Conservation (phyloP, 2,797 vertebrate species). For the Enteromius fasciolatus region DNA sequence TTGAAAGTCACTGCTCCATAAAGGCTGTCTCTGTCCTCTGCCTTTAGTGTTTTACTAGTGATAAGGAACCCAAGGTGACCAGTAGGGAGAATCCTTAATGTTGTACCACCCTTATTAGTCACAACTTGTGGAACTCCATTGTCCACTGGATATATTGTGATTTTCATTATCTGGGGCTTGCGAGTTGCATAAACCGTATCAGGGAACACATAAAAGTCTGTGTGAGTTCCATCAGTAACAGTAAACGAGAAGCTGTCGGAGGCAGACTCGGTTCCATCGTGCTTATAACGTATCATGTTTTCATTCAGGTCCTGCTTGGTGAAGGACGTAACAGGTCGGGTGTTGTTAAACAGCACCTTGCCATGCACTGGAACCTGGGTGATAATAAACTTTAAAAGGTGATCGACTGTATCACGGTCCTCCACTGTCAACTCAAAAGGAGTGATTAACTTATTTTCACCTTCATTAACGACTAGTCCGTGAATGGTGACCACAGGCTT, state of each 20-base stretch:
- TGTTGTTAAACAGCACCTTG: constrained; percentile 88
- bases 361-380: constrained; percentile 91
- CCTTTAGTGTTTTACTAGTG: constrained; percentile 91
- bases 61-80: constrained; percentile 89
- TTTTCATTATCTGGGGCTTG: constrained; percentile 90
- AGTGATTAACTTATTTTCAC: constrained; percentile 90
- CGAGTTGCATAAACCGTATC: constrained; percentile 90
- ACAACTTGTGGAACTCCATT: constrained; percentile 88
- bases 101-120: constrained; percentile 89
- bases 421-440: constrained; percentile 94
- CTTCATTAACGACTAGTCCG: constrained; percentile 84
- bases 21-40: constrained; percentile 89
- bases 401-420: constrained; percentile 91
- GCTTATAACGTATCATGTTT: constrained; percentile 94
- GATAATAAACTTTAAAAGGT: constrained; percentile 85
- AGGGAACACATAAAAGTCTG: constrained; percentile 93
- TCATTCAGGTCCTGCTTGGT: constrained; percentile 96
- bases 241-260: constrained; percentile 95
- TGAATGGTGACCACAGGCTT: constrained; percentile 92
- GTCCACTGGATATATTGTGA: constrained; percentile 85
- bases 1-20: constrained; percentile 81
- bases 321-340: constrained; percentile 80
- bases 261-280: constrained; percentile 87
- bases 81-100: constrained; percentile 81
- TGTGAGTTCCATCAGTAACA: constrained; percentile 93